Evolutionary conservation across 2,113 vertebrate genomes (phyloP), one percentile per base, ranked within the genome.

Genomic region (Bufo gargarizans): DNA sequence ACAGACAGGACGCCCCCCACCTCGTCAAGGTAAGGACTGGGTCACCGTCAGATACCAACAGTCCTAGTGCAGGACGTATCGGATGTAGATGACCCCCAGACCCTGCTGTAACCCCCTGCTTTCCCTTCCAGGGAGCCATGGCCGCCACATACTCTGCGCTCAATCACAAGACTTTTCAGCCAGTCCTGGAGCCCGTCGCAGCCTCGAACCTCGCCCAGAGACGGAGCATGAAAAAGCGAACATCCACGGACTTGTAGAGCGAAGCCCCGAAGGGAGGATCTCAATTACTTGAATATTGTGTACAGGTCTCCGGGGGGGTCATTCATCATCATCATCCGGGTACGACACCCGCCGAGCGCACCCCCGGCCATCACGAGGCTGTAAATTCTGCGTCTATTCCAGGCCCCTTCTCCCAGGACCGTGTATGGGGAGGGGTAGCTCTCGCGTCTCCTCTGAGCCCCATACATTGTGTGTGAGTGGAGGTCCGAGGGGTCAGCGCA

Each of bases 221-320:
- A 91, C 95, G 97, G 91, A 97, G 96, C 94, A 98, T 99, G 97
- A 99, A 99, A 96, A 99, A 99, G 89, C 94, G 96, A 94, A 98
- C 97, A 82, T 98, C 98, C 89, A 98, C 97, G 89, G 98, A 97
- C 95, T 97, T 99, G 93, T 99, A 97, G 96, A 91, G 90, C 88
- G 14, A 88, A 91, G 90, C 91, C 90, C 91, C 91, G 92, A 87
- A 91, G 89, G 92, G 89, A 93, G 93, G 94, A 93, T 92, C 91
- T 94, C 91, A 84, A 94, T 92, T 95, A 96, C 93, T 95, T 96
- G 93, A 95, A 93, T 91, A 95, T 94, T 94, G 92, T 92, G 90
- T 94, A 93, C 91, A 94, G 93, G 89, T 90, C 92, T 90, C 91
- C 81, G 78, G 82, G 45, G 76, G 89, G 89, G 88, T 92, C 89